Base-by-base conservation (phyloP, 2,797 vertebrate genomes). In the Mallotus villosus region DNA sequence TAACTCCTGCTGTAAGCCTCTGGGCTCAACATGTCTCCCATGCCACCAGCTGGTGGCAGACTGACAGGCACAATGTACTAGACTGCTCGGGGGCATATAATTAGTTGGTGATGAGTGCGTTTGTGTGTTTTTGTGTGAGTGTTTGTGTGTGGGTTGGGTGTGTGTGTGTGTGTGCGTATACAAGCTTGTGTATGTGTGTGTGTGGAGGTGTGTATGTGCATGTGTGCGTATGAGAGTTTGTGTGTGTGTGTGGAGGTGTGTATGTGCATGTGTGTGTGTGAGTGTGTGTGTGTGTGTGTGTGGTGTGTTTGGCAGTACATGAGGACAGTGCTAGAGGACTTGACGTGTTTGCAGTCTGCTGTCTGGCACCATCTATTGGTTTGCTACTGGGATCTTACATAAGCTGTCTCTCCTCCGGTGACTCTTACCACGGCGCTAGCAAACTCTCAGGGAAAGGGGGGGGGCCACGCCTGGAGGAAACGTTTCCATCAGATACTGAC, bases 1-100 rank as follows among this genome's bases (percentile, higher is more conserved):
- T 90, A 93, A 94, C 89, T 91, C 91, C 91, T 83, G 81, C 82
- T 84, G 85, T 81, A 77, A 85, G 64, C 75, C 85, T 84, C 85
- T 76, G 76, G 29, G 90, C 89, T 92, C 91, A 90, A 92, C 88
- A 94, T 91, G 91, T 87, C 92, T 92, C 90, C 87, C 89, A 93
- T 91, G 93, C 91, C 94, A 93, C 89, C 84, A 82, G 89, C 90
- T 91, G 89, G 89, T 87, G 89, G 82, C 83, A 89, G 87, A 89
- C 89, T 88, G 92, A 90, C 89, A 86, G 87, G 89, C 87, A 88
- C 88, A 87, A 91, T 92, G 92, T 88, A 92, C 88, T 89, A 51
- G 49, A 71, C 69, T 72, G 67, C 73, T 68, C 86, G 85, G 87
- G 87, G 87, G 87, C 92, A 87, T 88, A 88, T 88, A 90, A 91